phyloP scores from a whole-genome alignment of 2,113 vertebrate species.

The Neogobius melanostomus region DNA sequence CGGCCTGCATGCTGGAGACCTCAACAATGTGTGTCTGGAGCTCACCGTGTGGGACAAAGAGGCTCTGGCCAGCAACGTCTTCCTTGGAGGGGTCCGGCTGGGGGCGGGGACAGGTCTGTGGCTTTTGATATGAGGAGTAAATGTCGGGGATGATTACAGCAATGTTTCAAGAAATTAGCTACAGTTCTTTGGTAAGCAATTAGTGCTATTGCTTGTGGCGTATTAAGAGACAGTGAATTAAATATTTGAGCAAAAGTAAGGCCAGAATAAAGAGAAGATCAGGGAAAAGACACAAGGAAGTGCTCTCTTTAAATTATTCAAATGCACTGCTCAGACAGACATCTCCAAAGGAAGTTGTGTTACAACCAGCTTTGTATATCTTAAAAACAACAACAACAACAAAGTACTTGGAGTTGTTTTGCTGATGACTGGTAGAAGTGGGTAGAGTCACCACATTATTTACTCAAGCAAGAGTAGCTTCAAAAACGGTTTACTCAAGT shows the following conservation, averaged over 20 bases:
- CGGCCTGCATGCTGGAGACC: constrained; percentile 84
- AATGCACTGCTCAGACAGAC: not conserved
- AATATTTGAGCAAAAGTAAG: not conserved
- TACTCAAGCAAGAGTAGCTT: too few species aligned
- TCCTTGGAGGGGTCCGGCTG: constrained; percentile 91
- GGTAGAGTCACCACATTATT: too few species aligned
- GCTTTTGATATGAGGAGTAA: not conserved
- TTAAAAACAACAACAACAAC: too few species aligned
- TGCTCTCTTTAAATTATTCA: not conserved
- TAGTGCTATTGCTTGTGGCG: too few species aligned
- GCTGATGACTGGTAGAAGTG: too few species aligned
- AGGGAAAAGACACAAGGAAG: not conserved
- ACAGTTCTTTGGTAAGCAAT: not conserved
- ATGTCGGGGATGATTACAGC: not conserved
- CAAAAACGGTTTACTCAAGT: too few species aligned
- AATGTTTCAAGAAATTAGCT: not conserved
- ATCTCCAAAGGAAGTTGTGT: not conserved
- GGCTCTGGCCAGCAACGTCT: constrained; percentile 91
- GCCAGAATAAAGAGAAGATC: not conserved
- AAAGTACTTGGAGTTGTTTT: not conserved
- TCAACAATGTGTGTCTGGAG: constrained; percentile 89
- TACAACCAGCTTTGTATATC: too few species aligned
- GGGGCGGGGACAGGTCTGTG: constrained; percentile 85
- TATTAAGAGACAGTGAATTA: not conserved
- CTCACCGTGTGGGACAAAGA: constrained; percentile 98